Conservation (phyloP, 64 coral and sea anemone species). For the Astreopora myriophthalma region DNA sequence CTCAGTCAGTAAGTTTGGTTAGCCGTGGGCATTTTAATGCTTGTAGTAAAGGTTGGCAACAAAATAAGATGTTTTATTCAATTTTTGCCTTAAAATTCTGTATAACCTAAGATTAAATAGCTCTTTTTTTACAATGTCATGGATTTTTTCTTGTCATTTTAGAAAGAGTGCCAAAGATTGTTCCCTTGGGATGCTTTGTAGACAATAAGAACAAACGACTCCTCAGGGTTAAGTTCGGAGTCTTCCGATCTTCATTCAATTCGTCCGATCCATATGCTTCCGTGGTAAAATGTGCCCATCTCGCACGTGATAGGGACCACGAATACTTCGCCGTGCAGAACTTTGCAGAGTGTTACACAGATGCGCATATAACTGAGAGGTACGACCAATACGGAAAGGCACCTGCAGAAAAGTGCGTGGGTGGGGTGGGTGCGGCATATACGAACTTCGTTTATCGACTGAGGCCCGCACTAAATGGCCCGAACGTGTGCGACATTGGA, state of each 20-base stretch:
- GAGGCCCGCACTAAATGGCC: not conserved
- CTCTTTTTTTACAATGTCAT: no score
- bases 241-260: no score
- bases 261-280: not conserved
- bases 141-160: not conserved
- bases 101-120: no score
- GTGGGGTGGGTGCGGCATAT: not conserved
- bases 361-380: not conserved
- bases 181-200: not conserved
- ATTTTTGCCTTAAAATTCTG: no score
- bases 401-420: not conserved
- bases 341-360: not conserved
- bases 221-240: no score
- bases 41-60: no score
- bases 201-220: not conserved
- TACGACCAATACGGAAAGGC: not conserved
- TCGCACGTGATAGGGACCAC: conserved; percentile 14
- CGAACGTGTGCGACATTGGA: conserved; percentile 8
- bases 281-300: not conserved
- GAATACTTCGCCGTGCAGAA: conserved; percentile 17
- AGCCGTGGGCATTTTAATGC: no score
- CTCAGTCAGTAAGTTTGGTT: no score
- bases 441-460: conserved; percentile 21
- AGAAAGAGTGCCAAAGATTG: not conserved
- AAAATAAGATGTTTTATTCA: no score